Percentiles rank a stretch among this genome's conserved stretches.
Evolutionary conservation across 2,888 invertebrate genomes (phyloP).

Genomic region (Acronicta alni): DNA sequence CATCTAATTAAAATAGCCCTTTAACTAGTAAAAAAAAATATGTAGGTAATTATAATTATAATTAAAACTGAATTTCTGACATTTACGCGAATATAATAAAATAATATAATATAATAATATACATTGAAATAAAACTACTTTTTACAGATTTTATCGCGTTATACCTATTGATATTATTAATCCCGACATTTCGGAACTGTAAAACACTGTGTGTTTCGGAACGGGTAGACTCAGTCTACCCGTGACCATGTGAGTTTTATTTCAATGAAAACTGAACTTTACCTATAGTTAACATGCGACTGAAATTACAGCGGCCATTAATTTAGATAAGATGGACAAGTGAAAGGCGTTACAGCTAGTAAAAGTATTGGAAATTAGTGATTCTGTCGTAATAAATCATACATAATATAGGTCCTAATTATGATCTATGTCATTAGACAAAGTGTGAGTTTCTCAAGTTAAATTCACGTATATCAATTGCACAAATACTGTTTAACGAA

Average conservation of each 20-base stretch:
- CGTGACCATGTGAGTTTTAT: too few relatives aligned
- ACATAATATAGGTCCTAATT: constrained; percentile 39
- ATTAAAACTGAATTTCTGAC: constrained; percentile 10
- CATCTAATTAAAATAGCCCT: constrained; percentile 13
- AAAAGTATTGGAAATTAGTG: constrained; percentile 53
- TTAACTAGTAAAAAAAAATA: background rate
- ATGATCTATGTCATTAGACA: background rate
- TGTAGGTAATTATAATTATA: constrained; percentile 3
- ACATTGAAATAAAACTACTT: too few relatives aligned
- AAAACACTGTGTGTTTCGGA: too few relatives aligned
- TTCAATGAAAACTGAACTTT: too few relatives aligned
- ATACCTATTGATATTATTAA: too few relatives aligned
- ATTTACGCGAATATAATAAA: too few relatives aligned
- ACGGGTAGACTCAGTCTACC: too few relatives aligned
- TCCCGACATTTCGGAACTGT: too few relatives aligned
- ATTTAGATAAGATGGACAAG: constrained; percentile 38
- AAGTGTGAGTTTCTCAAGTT: background rate
- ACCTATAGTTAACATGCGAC: constrained; percentile 26
- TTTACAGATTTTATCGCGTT: too few relatives aligned
- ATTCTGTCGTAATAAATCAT: constrained; percentile 49
- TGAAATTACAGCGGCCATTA: constrained; percentile 26
- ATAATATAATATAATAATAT: too few relatives aligned
- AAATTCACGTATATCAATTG: too few relatives aligned
- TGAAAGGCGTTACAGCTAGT: constrained; percentile 44
- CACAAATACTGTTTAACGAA: too few relatives aligned